Base-by-base conservation (phyloP, 2,797 vertebrate genomes). In the Rhinatrema bivittatum region DNA sequence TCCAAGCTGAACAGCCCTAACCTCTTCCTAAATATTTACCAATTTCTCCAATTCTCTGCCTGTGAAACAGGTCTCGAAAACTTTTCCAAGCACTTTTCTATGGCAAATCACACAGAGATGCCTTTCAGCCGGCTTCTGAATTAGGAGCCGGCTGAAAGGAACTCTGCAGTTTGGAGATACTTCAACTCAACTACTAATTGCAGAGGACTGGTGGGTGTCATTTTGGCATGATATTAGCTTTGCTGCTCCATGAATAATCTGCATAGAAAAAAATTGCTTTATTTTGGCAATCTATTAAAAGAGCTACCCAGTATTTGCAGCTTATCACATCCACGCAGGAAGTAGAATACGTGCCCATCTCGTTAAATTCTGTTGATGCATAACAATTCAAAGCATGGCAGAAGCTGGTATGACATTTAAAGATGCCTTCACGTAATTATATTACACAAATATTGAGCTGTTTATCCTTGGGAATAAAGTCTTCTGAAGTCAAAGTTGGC, bases 231-330 rank as follows among this genome's bases (percentile, higher is more conserved):
- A 54, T 89, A 91, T 94, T 91, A 92, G 91, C 91, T 93, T 90
- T 94, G 88, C 91, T 91, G 94, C 88, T 94, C 90, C 88, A 93
- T 89, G 88, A 93, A 88, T 88, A 90, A 98, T 99, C 97, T 99
- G 91, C 94, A 99, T 98, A 98, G 94, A 97, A 96, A 99, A 97
- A n/a, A n/a, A n/a, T n/a, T 92, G 88, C 94, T 96, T 96, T 96
- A 98, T 97, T 99, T 97, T 98, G 94, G 94, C 94, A 99, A 97
- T 97, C 95, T 96, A 97, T 99, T 94, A n/a, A 99, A 96, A 99
- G 93, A 91, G 88, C 89, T 90, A 84, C 88, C 91, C 91, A 91
- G 93, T 94, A 91, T 90, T 90, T 89, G 86, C 79, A 87, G 90
- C 95, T 99, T 99, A 99, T 98, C 95, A 84, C 93, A 70, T 87